phyloP scores from a whole-genome alignment of 1,140 invertebrate genomes.

The Eulimnadia texana region DNA sequence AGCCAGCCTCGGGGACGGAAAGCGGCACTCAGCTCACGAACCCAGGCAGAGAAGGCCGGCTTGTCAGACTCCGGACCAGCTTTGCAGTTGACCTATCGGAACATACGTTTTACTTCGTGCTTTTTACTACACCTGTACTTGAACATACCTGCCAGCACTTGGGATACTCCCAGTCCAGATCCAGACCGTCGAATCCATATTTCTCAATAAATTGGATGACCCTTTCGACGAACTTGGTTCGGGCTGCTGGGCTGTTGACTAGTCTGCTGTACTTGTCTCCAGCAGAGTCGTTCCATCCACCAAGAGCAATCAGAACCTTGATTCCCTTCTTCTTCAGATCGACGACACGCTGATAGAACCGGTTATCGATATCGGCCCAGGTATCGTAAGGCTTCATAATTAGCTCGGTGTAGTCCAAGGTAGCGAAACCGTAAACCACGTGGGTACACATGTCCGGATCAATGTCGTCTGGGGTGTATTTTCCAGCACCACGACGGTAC shows the following conservation, averaged over 20 bases:
- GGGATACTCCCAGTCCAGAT: conserved; percentile 84
- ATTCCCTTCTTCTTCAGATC: conserved; percentile 60
- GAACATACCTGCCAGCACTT: conserved; percentile 67
- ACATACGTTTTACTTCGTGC: background rate
- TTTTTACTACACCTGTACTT: background rate
- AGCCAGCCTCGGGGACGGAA: conserved; percentile 35
- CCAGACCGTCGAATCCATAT: conserved; percentile 71
- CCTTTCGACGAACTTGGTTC: conserved; percentile 54
- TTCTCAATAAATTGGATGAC: conserved; percentile 60
- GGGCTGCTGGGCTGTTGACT: conserved; percentile 54
- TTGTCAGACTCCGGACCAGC: conserved; percentile 71
- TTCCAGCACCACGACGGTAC: conserved; percentile 65
- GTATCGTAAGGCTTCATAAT: conserved; percentile 69
- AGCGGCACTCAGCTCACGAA: conserved; percentile 26
- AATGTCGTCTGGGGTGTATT: conserved; percentile 69
- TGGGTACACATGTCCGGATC: conserved; percentile 76
- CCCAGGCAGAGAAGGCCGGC: conserved; percentile 30
- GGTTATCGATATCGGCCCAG: conserved; percentile 76
- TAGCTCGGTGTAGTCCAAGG: conserved; percentile 58
- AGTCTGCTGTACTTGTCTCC: conserved; percentile 70
- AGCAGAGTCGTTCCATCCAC: conserved; percentile 79
- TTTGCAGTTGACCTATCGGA: conserved; percentile 46
- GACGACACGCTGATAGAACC: conserved; percentile 67
- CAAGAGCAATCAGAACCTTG: conserved; percentile 66
- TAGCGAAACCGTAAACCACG: conserved; percentile 81